Evolutionary conservation across 2,888 invertebrate species (phyloP).

Genomic region (Drosophila koepferae): DNA sequence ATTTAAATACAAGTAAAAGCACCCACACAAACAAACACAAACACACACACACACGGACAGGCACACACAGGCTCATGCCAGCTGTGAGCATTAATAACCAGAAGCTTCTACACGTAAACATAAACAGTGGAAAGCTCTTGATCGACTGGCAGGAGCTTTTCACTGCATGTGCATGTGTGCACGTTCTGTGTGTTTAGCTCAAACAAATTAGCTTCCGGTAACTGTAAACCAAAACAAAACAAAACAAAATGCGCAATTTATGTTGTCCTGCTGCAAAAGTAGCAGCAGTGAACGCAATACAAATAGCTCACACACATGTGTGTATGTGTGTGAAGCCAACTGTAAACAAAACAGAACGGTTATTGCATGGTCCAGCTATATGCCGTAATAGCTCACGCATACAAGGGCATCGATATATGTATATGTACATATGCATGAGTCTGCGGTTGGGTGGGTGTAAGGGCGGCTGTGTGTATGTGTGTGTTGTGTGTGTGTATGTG

Average conservation of each 20-base stretch:
- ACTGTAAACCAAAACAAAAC: slow-evolving; percentile 34
- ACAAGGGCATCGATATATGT: background rate
- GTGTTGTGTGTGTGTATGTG: too few species aligned
- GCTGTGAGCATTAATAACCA: slow-evolving; percentile 23
- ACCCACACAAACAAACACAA: background rate
- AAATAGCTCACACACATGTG: background rate
- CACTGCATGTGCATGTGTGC: too few species aligned
- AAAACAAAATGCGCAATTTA: slow-evolving; percentile 10
- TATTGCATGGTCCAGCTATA: background rate
- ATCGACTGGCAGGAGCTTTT: slow-evolving; percentile 17
- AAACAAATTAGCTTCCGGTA: slow-evolving; percentile 13
- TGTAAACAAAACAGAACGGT: background rate
- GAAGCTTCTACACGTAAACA: slow-evolving; percentile 43
- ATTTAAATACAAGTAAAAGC: slow-evolving; percentile 2
- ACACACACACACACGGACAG: background rate
- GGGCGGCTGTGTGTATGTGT: too few species aligned
- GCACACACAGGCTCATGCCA: slow-evolving; percentile 9
- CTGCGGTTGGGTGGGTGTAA: too few species aligned
- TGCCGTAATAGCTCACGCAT: slow-evolving; percentile 24
- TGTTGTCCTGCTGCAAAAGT: background rate
- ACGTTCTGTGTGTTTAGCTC: background rate
- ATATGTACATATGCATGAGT: background rate
- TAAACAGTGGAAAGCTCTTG: slow-evolving; percentile 37
- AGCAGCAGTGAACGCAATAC: background rate
- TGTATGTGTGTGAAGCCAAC: background rate